These are phyloP conservation scores for Bradypodion pumilum DNA, from an alignment of 2,797 vertebrate species.

Conservation along the genomic window DNA sequence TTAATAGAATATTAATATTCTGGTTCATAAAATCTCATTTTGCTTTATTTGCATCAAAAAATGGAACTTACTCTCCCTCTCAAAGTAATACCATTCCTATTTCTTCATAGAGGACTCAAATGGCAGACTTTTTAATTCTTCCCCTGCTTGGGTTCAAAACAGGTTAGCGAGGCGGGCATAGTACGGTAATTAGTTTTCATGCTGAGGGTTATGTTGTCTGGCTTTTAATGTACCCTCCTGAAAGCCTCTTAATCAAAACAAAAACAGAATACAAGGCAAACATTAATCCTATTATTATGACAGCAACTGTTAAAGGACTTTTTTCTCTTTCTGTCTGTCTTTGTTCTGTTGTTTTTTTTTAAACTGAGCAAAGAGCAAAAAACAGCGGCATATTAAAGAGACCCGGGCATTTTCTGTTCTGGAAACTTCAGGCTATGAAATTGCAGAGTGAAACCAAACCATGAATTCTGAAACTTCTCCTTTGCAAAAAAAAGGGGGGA, in stretches of 20 bases:
- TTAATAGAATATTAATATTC: too few species aligned
- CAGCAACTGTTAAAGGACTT: slow-evolving; percentile 5
- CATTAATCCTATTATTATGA: slow-evolving; percentile 17
- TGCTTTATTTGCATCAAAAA: too few species aligned
- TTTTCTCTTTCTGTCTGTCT: not conserved
- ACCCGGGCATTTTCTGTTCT: not conserved
- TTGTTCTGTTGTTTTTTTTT: not conserved
- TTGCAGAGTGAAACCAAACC: too few species aligned
- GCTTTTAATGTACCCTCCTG: slow-evolving; percentile 3
- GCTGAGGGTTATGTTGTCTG: rapidly evolving
- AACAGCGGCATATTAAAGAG: not conserved
- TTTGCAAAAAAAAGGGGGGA: not conserved
- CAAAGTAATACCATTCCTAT: too few species aligned
- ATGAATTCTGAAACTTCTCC: not conserved
- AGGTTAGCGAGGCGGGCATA: not conserved
- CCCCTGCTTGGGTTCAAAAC: not conserved
- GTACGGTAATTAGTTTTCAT: slow-evolving; percentile 9
- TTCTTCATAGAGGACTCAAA: not conserved
- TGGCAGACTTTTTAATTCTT: not conserved
- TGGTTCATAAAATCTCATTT: too few species aligned
- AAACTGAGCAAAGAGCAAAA: not conserved
- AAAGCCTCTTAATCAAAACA: slow-evolving; percentile 24
- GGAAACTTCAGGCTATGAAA: not conserved
- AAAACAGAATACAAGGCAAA: slow-evolving; percentile 17
- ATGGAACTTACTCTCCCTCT: too few species aligned